Base-by-base conservation (phyloP, 1,140 invertebrate species). In the Macrostomum lignano region DNA sequence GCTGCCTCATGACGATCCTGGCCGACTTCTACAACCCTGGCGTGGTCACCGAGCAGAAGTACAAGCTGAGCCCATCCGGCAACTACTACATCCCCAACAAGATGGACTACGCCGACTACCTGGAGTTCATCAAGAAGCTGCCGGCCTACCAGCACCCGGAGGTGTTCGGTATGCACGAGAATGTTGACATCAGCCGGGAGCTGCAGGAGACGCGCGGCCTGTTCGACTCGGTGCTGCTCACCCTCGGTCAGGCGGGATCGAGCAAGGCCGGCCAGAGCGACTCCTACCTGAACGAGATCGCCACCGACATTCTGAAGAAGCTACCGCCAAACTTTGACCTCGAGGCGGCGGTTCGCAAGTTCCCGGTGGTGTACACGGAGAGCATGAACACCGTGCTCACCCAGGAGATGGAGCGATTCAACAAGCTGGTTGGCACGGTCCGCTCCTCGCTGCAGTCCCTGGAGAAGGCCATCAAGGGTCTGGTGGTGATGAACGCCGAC, bases 51-150 rank as follows among this genome's bases (percentile, higher is more conserved):
- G 65, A 72, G 17, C 48, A 54, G 1, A 49, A 61, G 2, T 65
- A 68, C 41, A 51, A 55, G 6, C 72, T 73, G 43, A 71, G 58
- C n/a, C 40, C 53, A 10, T 59, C 55, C 44, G 60, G 72, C 9
- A 50, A 63, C 10, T 82, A 79, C 54, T 59, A 58, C 32, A 61
- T 78, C 34, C 77, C 77, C 0, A 42, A 64, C 7, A 65, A 68
- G 40, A 67, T 69, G 23, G 64, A 65, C 34, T 68, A 74, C 43
- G 53, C 67, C 20, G 69, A 69, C 14, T 69, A 70, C 41, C 46
- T 81, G 7, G 61, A 67, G 31, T 78, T 77, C 46, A 73, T 84
- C 33, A 62, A 62, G 42, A 2, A 55, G 14, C 57, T 82, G 20
- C 55, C 55, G n/a, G 17, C 40, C 5, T 44, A 33, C 10, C 52